These are phyloP conservation scores for Polypterus bichir DNA, from an alignment of 2,113 vertebrate genomes.

Conservation along the genomic window DNA sequence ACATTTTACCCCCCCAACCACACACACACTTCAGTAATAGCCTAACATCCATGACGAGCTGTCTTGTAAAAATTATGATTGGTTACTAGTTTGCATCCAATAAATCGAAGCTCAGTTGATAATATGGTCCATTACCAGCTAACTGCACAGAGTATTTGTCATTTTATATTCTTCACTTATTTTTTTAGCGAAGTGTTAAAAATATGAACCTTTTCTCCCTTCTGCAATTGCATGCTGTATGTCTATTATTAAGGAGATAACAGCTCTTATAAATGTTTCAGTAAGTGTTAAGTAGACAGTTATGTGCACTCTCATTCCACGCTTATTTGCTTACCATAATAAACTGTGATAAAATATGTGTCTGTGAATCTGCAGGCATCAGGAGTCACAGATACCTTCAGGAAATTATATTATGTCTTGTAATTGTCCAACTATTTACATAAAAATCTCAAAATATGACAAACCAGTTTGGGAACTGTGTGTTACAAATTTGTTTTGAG, in stretches of 20 bases:
- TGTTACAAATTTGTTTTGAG: too few species aligned
- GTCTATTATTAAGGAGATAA: slow-evolving; percentile 74
- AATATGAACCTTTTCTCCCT: slow-evolving; percentile 73
- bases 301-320: slow-evolving; percentile 68
- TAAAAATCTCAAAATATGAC: slow-evolving; percentile 19
- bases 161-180: slow-evolving; percentile 71
- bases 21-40: not conserved
- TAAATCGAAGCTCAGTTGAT: slow-evolving; percentile 73
- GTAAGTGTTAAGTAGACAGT: slow-evolving; percentile 66
- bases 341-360: slow-evolving; percentile 73
- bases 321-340: slow-evolving; percentile 82
- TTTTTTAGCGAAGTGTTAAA: slow-evolving; percentile 72
- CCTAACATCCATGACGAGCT: slow-evolving; percentile 28
- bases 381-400: slow-evolving; percentile 71
- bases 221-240: slow-evolving; percentile 69
- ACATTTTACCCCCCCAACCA: too few species aligned
- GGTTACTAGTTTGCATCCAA: slow-evolving; percentile 73
- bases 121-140: slow-evolving; percentile 82
- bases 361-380: slow-evolving; percentile 63
- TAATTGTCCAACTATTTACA: slow-evolving; percentile 69
- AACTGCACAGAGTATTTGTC: slow-evolving; percentile 72
- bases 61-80: slow-evolving; percentile 73
- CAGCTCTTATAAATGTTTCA: slow-evolving; percentile 84
- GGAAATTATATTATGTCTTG: slow-evolving; percentile 73
- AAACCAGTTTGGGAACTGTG: slow-evolving; percentile 1